These are phyloP conservation scores for Agrotis segetum DNA, from an alignment of 2,888 invertebrate genomes.

Conservation along the genomic window DNA sequence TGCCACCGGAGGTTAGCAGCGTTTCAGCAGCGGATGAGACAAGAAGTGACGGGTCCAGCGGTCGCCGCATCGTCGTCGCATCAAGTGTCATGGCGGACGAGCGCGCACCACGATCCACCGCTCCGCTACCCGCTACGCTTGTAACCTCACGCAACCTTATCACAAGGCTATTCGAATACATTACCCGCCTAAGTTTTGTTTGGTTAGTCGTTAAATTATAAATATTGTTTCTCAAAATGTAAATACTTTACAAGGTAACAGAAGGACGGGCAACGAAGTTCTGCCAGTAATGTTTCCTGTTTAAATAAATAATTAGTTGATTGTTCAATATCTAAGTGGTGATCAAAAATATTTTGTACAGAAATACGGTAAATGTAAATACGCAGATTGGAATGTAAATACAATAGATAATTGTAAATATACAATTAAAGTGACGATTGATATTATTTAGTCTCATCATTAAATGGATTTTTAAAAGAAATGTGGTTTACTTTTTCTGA, in stretches of 20 bases:
- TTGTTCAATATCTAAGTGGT: conserved; percentile 28
- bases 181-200: conserved; percentile 58
- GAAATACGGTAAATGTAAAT: conserved; percentile 64
- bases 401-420: conserved; percentile 67
- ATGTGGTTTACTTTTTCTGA: conserved; percentile 4
- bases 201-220: conserved; percentile 59
- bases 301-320: conserved; percentile 19
- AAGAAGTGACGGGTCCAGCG: conserved; percentile 82
- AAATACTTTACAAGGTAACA: conserved; percentile 43
- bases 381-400: conserved; percentile 67
- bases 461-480: conserved; percentile 62
- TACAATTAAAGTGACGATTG: conserved; percentile 63
- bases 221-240: conserved; percentile 59
- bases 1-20: conserved; percentile 89
- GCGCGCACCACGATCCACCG: conserved; percentile 80
- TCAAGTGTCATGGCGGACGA: conserved; percentile 93
- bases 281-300: conserved; percentile 2
- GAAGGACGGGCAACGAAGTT: conserved; percentile 7
- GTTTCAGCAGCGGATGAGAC: conserved; percentile 82
- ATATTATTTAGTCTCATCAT: conserved; percentile 64
- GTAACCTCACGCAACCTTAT: conserved; percentile 66
- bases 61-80: conserved; percentile 91
- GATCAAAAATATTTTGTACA: conserved; percentile 50
- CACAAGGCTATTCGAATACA: conserved; percentile 62
- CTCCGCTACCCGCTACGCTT: conserved; percentile 70